Evolutionary conservation across 2,797 vertebrate species (phyloP).

Genomic region (Euthynnus affinis): DNA sequence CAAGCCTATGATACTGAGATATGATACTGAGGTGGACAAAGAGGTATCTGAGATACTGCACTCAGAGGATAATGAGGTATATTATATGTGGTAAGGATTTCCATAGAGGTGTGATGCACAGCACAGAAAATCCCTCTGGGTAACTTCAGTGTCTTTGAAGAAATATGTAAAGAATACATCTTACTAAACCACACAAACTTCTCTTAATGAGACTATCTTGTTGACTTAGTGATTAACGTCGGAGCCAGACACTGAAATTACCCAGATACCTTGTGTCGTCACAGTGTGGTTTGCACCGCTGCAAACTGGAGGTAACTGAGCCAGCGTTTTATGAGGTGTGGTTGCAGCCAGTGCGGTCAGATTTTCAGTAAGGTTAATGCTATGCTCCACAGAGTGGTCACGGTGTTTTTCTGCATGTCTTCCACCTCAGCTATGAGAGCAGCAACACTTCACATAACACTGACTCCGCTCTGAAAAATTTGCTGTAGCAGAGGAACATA

Average conservation of each 20-base stretch:
- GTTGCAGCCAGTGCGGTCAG: constrained; percentile 26
- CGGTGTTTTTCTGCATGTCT: constrained; percentile 64
- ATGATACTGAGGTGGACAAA: constrained; percentile 72
- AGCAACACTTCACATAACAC: constrained; percentile 55
- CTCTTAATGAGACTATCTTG: not conserved
- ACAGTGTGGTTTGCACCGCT: constrained; percentile 62
- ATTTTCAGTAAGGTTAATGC: constrained; percentile 46
- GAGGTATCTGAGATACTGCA: constrained; percentile 76
- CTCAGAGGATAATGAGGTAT: constrained; percentile 77
- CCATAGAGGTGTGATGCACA: constrained; percentile 71
- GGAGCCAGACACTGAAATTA: constrained; percentile 74
- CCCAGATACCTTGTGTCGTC: constrained; percentile 65
- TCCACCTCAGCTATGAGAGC: constrained; percentile 50
- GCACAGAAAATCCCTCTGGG: constrained; percentile 63
- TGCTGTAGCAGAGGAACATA: constrained; percentile 9
- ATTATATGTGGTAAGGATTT: constrained; percentile 72
- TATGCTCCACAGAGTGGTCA: constrained; percentile 70
- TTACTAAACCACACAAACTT: not conserved
- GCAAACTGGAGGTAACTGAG: constrained; percentile 41
- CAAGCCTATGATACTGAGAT: constrained; percentile 52
- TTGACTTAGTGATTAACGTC: constrained; percentile 30
- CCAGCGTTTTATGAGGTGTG: constrained; percentile 35
- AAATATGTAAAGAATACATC: constrained; percentile 13
- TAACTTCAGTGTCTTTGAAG: constrained; percentile 69
- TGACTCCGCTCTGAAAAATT: constrained; percentile 51